Conservation (phyloP, 2,113 vertebrate genomes). For the Anthoscopus minutus region DNA sequence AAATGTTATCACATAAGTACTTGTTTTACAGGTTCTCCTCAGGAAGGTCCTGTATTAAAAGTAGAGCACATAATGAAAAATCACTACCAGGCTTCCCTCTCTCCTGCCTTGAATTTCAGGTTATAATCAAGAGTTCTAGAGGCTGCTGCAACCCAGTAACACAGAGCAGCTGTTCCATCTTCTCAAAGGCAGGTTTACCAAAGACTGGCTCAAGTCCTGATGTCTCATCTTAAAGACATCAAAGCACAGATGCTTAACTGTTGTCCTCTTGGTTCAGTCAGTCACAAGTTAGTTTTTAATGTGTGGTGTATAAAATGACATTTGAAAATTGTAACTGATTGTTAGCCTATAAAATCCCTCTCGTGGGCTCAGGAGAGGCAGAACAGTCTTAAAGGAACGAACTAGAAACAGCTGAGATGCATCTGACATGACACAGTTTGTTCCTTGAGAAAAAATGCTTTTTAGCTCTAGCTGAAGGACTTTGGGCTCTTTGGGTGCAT, state of each 20-base stretch:
- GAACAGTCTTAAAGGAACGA: neutral
- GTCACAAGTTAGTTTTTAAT: neutral
- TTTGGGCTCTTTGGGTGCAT: neutral
- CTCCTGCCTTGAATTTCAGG: neutral
- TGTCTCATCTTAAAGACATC: neutral
- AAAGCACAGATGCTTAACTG: neutral
- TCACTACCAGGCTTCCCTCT: neutral
- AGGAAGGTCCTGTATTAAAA: neutral
- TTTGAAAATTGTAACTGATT: neutral
- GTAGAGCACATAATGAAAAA: neutral
- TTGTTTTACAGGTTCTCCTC: neutral
- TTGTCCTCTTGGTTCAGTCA: neutral
- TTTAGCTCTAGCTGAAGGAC: neutral
- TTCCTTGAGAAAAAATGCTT: neutral
- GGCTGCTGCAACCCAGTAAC: accelerated
- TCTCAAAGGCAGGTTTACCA: neutral
- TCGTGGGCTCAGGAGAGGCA: neutral
- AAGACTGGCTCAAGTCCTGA: neutral
- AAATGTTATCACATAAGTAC: neutral
- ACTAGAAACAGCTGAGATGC: neutral
- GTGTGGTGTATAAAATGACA: neutral
- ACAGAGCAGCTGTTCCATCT: neutral
- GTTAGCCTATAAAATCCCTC: neutral
- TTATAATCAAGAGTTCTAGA: neutral
- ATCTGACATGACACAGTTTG: neutral